Evolutionary conservation across 2,113 vertebrate genomes (phyloP), one percentile per base, ranked within the genome.

Genomic region (Cranoglanis bouderius): DNA sequence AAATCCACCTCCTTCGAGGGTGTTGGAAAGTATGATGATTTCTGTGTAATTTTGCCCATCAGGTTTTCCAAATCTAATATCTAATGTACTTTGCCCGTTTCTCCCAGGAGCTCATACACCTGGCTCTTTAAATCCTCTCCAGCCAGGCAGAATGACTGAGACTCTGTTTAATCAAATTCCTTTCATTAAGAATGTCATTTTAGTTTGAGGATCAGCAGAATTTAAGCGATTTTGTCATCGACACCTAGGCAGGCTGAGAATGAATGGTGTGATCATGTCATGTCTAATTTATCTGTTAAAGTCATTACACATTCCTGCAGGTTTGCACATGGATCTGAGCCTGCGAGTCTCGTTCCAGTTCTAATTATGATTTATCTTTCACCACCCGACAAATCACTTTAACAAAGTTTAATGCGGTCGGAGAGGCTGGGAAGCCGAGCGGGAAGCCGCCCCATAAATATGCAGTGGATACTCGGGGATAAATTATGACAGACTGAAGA

Each of bases 321-420:
- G 53, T 85, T 94, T 95, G 93, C 93, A 93, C 92, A 92, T 88
- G 90, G 89, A 92, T 93, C 94, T 93, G 93, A 95, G 94, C 91
- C 91, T 90, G 10, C 12, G 94, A 92, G 92, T 72, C 86, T 67
- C 92, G 84, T 86, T 77, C 82, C 63, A 43, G 32, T 89, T 96
- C 95, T 95, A 94, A 95, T 95, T 86, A 94, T 92, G 93, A 95
- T 94, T 95, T 92, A 94, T 94, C 90, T 92, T 90, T 95, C 94
- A 94, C 91, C 92, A 90, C 88, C 87, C 91, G 92, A 87, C 90
- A 87, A 91, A 90, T 94, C 93, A 91, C 94, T 94, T 94, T 51
- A 59, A 95, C 94, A 92, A 91, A 95, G 90, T 81, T 78, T 90
- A 92, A 92, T 90, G 65, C 91, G 88, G 89, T 92, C 94, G 91